Conservation (phyloP, 2,888 invertebrate species). For the Netelia inedita region DNA sequence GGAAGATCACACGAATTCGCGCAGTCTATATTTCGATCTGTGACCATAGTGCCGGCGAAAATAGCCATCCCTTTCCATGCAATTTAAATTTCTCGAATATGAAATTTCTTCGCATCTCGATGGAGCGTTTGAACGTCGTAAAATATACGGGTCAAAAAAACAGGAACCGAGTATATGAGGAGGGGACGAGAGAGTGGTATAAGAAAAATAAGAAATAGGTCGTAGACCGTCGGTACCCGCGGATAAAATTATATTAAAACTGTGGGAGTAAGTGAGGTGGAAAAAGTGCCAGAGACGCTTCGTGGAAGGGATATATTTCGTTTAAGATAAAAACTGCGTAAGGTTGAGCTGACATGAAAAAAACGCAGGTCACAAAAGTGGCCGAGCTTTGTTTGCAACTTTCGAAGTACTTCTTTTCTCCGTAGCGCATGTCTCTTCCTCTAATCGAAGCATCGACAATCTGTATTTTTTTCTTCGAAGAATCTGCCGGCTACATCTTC, state of each 20-base stretch:
- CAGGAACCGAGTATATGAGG: not conserved
- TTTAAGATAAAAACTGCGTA: conserved; percentile 15
- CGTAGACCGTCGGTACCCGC: not conserved
- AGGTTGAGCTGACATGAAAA: conserved; percentile 1
- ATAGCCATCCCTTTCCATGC: not conserved
- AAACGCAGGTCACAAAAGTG: not conserved
- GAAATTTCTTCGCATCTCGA: not conserved
- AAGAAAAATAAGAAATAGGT: conserved; percentile 10
- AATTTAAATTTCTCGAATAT: not conserved
- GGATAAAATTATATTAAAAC: conserved; percentile 43
- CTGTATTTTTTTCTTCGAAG: not conserved
- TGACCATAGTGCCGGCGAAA: not conserved
- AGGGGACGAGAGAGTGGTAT: not conserved
- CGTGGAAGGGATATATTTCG: conserved; percentile 10
- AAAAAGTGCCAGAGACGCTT: conserved; percentile 1
- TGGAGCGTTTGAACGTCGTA: not conserved
- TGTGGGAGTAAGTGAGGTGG: conserved; percentile 1
- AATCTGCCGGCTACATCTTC: not conserved
- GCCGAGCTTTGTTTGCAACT: not conserved
- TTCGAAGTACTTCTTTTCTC: not conserved
- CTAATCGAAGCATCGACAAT: not conserved
- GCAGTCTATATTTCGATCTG: too few species aligned
- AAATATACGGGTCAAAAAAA: not conserved
- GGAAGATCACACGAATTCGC: too few species aligned
- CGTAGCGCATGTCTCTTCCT: not conserved